Conservation (phyloP, 2,888 invertebrate species). For the Agrypnus murinus region DNA sequence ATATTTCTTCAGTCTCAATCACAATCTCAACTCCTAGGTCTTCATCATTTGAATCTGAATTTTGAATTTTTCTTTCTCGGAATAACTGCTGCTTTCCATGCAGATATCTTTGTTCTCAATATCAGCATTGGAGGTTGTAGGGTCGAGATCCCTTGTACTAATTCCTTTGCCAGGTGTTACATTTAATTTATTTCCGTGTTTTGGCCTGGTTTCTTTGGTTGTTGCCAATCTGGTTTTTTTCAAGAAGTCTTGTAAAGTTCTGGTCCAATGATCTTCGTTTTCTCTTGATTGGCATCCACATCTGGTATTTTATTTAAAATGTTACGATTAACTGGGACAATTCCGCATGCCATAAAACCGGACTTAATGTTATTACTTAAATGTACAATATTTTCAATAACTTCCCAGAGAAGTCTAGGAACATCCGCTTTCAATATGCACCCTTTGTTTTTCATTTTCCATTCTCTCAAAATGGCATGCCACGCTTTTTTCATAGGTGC, state of each 20-base stretch:
- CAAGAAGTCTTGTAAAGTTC: background rate
- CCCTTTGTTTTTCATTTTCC: conserved; percentile 14
- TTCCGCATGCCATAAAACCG: background rate
- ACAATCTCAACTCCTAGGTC: background rate
- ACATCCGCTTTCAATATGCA: conserved; percentile 5
- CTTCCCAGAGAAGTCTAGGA: background rate
- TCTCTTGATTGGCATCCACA: background rate
- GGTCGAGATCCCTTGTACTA: background rate
- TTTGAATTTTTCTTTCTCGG: background rate
- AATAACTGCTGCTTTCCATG: conserved; percentile 6
- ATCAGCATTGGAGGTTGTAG: no score
- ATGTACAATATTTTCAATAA: conserved; percentile 1
- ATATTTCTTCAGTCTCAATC: no score
- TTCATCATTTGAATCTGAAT: background rate
- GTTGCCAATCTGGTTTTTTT: background rate
- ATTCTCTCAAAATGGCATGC: background rate
- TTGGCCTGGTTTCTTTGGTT: no score
- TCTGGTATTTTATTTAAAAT: no score
- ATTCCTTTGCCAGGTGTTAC: background rate
- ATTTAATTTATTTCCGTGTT: no score
- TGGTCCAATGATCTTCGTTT: no score
- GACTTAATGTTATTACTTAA: conserved; percentile 1
- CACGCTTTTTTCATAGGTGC: conserved; percentile 3
- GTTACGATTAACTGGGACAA: no score
- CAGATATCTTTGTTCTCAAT: no score